Conservation (phyloP, 1,140 invertebrate genomes). For the Drosophila lacertosa region DNA sequence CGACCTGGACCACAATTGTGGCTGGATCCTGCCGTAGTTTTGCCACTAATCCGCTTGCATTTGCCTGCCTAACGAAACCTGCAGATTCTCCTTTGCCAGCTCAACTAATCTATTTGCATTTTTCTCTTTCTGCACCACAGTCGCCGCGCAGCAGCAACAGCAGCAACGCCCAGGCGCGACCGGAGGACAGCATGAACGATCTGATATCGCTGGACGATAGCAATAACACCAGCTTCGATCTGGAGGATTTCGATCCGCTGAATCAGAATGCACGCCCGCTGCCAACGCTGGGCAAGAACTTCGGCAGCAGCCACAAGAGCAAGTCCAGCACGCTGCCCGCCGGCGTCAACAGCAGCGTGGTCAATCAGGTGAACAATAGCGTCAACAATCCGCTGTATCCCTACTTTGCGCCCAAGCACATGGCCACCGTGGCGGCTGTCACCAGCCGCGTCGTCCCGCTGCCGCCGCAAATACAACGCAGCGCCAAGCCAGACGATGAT, state of each 20-base stretch:
- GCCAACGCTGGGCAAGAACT: slow-evolving; percentile 55
- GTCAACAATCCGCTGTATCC: slow-evolving; percentile 87
- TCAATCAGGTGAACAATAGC: slow-evolving; percentile 37
- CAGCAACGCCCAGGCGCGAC: slow-evolving; percentile 37
- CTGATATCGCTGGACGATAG: slow-evolving; percentile 83
- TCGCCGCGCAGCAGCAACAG: slow-evolving; percentile 56
- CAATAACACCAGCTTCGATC: slow-evolving; percentile 80
- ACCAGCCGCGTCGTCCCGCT: slow-evolving; percentile 55
- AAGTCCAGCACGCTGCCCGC: slow-evolving; percentile 84
- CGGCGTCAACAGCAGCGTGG: slow-evolving; percentile 83
- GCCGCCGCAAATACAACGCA: slow-evolving; percentile 58
- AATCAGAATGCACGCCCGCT: slow-evolving; percentile 83
- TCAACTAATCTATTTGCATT: slow-evolving; percentile 12
- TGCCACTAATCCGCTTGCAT: slow-evolving; percentile 30
- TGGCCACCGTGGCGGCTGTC: slow-evolving; percentile 68
- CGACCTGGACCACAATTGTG: neutral
- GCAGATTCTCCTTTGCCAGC: neutral
- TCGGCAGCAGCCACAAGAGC: slow-evolving; percentile 58
- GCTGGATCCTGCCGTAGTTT: slow-evolving; percentile 18
- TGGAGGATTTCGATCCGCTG: slow-evolving; percentile 83
- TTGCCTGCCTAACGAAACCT: slow-evolving; percentile 28
- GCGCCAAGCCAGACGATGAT: slow-evolving; percentile 81
- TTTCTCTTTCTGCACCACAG: slow-evolving; percentile 41
- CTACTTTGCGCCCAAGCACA: slow-evolving; percentile 85
- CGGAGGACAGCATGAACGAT: slow-evolving; percentile 79